These are phyloP conservation scores for Sminthurinus signatus DNA, from an alignment of 1,140 invertebrate species.

Conservation along the genomic window DNA sequence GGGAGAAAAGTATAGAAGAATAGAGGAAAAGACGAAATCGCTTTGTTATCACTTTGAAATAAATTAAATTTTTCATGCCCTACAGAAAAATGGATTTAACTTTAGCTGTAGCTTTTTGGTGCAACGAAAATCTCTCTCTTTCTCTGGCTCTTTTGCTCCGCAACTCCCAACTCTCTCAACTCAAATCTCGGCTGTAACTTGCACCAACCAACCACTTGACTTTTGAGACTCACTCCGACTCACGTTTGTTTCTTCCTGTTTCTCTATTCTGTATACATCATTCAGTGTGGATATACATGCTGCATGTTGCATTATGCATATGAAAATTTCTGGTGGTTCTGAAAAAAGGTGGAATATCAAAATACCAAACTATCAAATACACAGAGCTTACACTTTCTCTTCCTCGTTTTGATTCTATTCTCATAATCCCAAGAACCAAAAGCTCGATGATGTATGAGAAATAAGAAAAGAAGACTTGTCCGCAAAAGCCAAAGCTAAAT, in stretches of 20 bases:
- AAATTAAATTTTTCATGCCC: slow-evolving; percentile 41
- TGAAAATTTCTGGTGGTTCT: too few species aligned
- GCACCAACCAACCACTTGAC: too few species aligned
- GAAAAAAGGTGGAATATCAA: too few species aligned
- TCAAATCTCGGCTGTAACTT: too few species aligned
- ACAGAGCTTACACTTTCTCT: too few species aligned
- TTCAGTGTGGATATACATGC: not conserved
- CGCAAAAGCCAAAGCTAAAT: not conserved
- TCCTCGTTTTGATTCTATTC: slow-evolving; percentile 26
- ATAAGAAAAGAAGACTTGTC: slow-evolving; percentile 25
- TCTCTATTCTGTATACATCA: not conserved
- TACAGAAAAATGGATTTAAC: slow-evolving; percentile 35
- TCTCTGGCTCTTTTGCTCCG: too few species aligned
- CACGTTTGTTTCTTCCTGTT: slow-evolving; percentile 25
- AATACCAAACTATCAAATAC: too few species aligned
- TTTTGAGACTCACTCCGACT: slow-evolving; percentile 2
- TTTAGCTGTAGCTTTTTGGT: too few species aligned
- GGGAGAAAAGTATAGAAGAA: too few species aligned
- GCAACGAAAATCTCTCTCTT: too few species aligned
- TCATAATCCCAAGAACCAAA: slow-evolving; percentile 24
- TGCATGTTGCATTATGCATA: too few species aligned
- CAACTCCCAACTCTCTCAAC: too few species aligned
- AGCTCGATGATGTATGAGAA: slow-evolving; percentile 17
- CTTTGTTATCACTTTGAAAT: slow-evolving; percentile 40
- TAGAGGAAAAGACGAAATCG: slow-evolving; percentile 38